A percentile compares a stretch with the other conserved stretches of the same genome.
These are phyloP conservation scores for Pristionchus entomophagus DNA, from an alignment of 2,888 invertebrate genomes.

Conservation along the genomic window DNA sequence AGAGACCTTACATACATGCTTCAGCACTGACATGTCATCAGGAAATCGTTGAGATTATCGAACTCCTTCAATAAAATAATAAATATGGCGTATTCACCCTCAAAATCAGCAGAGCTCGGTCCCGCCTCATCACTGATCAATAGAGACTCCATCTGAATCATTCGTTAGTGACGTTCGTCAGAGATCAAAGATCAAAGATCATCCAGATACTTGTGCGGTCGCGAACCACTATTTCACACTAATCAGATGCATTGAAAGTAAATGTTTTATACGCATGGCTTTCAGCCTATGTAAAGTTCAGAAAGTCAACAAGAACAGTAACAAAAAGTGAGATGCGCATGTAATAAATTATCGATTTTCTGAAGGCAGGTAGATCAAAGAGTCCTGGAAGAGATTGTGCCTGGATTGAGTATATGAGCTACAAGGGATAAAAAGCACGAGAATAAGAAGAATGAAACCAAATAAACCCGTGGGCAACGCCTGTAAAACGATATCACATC, in stretches of 20 bases:
- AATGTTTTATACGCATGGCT: slow-evolving; percentile 31
- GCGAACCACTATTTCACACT: not conserved
- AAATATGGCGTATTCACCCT: not conserved
- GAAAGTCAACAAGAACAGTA: slow-evolving; percentile 13
- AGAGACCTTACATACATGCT: too few relatives aligned
- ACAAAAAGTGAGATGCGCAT: not conserved
- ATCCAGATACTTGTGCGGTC: not conserved
- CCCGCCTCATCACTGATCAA: slow-evolving; percentile 15
- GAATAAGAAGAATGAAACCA: not conserved
- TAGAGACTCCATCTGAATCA: slow-evolving; percentile 31
- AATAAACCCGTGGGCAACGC: not conserved
- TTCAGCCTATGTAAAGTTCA: not conserved
- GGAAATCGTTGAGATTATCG: too few relatives aligned
- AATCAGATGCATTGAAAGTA: not conserved
- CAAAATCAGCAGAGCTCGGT: not conserved
- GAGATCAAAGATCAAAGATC: not conserved
- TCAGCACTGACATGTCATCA: too few relatives aligned
- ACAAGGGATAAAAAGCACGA: not conserved
- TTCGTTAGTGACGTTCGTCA: not conserved
- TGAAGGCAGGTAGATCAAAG: slow-evolving; percentile 23
- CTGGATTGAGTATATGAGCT: not conserved
- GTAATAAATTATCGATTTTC: not conserved
- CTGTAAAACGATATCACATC: slow-evolving; percentile 18
- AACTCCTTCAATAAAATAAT: not conserved
- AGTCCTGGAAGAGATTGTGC: slow-evolving; percentile 33